Evolutionary conservation across 1,140 invertebrate genomes (phyloP).

Genomic region (Sarcophaga bullata): DNA sequence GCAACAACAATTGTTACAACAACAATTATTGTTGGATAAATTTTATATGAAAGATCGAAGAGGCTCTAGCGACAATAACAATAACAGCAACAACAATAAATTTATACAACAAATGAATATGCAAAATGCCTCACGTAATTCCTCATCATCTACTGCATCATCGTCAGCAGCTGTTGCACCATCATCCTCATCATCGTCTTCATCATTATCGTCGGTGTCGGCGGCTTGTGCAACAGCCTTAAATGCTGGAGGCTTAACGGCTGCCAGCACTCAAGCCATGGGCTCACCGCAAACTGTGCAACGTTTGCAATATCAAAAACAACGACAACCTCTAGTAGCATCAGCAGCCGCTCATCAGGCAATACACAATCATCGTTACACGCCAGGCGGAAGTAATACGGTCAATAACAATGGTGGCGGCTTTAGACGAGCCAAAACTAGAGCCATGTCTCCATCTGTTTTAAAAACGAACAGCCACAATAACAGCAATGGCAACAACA

Average conservation of each 20-base stretch:
- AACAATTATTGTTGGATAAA: slow-evolving; percentile 31
- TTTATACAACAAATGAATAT: slow-evolving; percentile 19
- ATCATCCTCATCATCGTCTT: not conserved
- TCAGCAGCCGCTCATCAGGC: slow-evolving; percentile 51
- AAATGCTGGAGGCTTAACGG: slow-evolving; percentile 29
- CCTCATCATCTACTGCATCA: not conserved
- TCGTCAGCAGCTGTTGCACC: not conserved
- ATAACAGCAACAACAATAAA: not conserved
- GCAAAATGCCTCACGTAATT: slow-evolving; percentile 7
- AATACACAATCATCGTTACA: slow-evolving; percentile 58
- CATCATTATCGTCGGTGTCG: slow-evolving; percentile 7
- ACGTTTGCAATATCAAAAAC: slow-evolving; percentile 47
- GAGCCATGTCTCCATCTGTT: slow-evolving; percentile 46
- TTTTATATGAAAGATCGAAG: slow-evolving; percentile 8
- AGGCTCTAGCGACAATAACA: not conserved
- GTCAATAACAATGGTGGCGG: slow-evolving; percentile 40
- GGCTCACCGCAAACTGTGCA: slow-evolving; percentile 37
- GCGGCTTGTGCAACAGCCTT: slow-evolving; percentile 2
- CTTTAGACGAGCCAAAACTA: slow-evolving; percentile 51
- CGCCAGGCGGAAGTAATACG: slow-evolving; percentile 39
- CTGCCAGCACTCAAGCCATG: not conserved
- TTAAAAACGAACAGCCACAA: slow-evolving; percentile 8
- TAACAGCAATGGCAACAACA: not conserved
- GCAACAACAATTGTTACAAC: slow-evolving; percentile 15
- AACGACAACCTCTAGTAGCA: slow-evolving; percentile 49